Percentiles rank a stretch among this genome's conserved stretches.
Evolutionary conservation across 2,113 vertebrate genomes (phyloP).

Genomic region (Nansenia antarctica): DNA sequence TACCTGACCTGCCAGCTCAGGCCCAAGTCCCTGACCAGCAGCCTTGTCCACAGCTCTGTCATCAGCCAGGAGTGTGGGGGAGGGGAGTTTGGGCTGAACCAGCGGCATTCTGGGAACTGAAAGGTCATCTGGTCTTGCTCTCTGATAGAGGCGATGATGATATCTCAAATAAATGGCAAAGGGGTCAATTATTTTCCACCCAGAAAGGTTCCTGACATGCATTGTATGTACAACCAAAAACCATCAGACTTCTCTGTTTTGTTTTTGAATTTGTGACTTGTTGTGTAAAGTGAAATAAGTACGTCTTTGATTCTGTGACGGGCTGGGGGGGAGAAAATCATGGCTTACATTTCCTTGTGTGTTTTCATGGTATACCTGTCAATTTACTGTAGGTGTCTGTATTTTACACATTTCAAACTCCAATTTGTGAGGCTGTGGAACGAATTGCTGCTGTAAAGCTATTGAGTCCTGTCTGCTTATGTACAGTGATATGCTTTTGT

Average conservation of each 20-base stretch:
- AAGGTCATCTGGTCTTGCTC: constrained; percentile 30
- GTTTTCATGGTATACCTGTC: constrained; percentile 73
- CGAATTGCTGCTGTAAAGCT: constrained; percentile 73
- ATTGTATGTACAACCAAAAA: constrained; percentile 79
- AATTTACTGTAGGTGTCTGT: constrained; percentile 75
- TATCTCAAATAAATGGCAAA: constrained; percentile 50
- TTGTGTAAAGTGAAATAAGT: constrained; percentile 68
- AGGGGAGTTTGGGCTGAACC: constrained; percentile 87
- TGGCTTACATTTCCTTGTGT: constrained; percentile 66
- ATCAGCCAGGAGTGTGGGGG: constrained; percentile 73
- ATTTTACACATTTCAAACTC: constrained; percentile 72
- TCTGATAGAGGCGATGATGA: constrained; percentile 43
- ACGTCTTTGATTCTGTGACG: constrained; percentile 66
- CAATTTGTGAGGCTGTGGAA: constrained; percentile 73
- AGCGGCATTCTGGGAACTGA: constrained; percentile 90
- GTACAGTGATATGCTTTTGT: constrained; percentile 74
- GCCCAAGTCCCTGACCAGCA: constrained; percentile 87
- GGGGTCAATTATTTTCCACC: constrained; percentile 43
- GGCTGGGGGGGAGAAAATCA: constrained; percentile 44
- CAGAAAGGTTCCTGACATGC: constrained; percentile 60
- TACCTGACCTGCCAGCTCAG: constrained; percentile 74
- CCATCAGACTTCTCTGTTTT: constrained; percentile 68
- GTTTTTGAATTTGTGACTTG: constrained; percentile 66
- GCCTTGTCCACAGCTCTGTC: constrained; percentile 73
- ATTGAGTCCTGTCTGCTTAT: constrained; percentile 76